These are phyloP conservation scores for Helarctos malayanus DNA, from an alignment of 2,797 vertebrate genomes.

Conservation along the genomic window DNA sequence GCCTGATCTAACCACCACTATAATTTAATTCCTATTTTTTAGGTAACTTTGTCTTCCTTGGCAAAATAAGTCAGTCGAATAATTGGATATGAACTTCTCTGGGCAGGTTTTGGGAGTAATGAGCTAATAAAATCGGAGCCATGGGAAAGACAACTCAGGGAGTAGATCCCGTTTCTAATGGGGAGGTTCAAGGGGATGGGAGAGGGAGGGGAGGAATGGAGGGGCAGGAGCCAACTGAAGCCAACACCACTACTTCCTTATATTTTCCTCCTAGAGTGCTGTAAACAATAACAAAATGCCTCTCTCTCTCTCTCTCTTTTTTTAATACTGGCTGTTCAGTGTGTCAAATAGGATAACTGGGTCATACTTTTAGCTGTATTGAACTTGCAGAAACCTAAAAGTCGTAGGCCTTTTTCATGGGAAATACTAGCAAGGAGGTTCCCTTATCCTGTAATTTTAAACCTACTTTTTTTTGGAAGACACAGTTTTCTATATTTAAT, in stretches of 20 bases:
- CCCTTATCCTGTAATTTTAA: not conserved
- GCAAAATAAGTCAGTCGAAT: constrained; percentile 2
- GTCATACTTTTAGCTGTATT: not conserved
- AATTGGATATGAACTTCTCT: not conserved
- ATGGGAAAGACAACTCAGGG: not conserved
- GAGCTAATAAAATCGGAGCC: not conserved
- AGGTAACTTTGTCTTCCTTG: not conserved
- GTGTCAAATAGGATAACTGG: not conserved
- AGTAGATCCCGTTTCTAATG: not conserved
- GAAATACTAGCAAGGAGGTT: not conserved
- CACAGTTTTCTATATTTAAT: not conserved
- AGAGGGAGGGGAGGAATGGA: too few species aligned
- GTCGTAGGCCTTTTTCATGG: not conserved
- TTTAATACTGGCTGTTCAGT: not conserved
- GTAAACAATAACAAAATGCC: not conserved
- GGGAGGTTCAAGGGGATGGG: too few species aligned
- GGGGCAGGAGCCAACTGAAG: fast-evolving
- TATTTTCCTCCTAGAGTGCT: not conserved
- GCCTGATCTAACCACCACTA: not conserved
- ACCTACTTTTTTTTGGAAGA: not conserved
- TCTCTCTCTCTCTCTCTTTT: not conserved
- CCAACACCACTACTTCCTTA: not conserved
- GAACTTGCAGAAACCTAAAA: not conserved
- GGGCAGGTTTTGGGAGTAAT: not conserved
- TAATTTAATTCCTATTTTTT: constrained; percentile 39